Base-by-base conservation (phyloP, 2,888 invertebrate genomes). In the Xylota sylvarum region DNA sequence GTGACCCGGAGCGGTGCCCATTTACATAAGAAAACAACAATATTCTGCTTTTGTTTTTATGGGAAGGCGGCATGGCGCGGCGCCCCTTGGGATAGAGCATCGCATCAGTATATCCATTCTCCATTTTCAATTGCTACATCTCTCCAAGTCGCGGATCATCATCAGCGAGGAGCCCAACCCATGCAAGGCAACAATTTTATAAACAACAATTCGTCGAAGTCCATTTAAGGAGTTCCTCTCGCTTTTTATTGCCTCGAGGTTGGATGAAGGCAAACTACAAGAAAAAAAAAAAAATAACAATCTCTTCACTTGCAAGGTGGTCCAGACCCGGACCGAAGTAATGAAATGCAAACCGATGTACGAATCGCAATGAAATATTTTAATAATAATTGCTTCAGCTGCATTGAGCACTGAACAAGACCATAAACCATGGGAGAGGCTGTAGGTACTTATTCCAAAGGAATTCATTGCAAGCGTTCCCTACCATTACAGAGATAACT, bases 301-400 rank as follows among this genome's bases (percentile, higher is more conserved):
- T 79, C 83, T 74, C 64, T 72, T 85, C 65, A 58, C 76, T 48
- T 52, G 60, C 81, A 77, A 77, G 86, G 86, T 86, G 86, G 82
- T 86, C 86, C 64, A 23, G 19, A 30, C 43, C 52, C 23, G 19
- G 62, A 17, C 6, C 46, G 5, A 30, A 40, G 67, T 73, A 85
- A 81, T 81, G 81, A 82, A 86, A 86, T 86, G 86, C 86, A 86
- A 86, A 73, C 82, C 77, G 35, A 82, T 82, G 74, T 84, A 70
- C 74, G 60, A 81, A 43, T 82, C 62, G 82, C 86, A 82, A 78
- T 77, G 73, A 82, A 86, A 81, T 77, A 86, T 82, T 86, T 86
- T 82, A 82, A 78, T 86, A 86, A 77, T 86, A 82, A 81, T 78
- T 73, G 77, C 82, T 69, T 86, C 77, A 78, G 78, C 73, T 82